Base-by-base conservation (phyloP, 1,140 invertebrate genomes). In the Ostrea edulis region DNA sequence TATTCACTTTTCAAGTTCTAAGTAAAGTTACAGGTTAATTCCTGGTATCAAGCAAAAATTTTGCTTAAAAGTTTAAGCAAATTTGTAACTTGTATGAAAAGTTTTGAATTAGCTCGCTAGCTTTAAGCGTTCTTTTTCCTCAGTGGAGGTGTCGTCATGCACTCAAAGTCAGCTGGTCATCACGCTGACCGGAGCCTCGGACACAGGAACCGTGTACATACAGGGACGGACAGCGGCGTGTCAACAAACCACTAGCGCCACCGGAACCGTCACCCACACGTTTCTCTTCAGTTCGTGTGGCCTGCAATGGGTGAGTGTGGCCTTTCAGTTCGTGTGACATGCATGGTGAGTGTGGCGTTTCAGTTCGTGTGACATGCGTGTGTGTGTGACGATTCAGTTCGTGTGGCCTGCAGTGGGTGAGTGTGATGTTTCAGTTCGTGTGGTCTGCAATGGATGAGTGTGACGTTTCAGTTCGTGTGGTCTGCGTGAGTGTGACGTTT, bases 391-490 rank as follows among this genome's bases (percentile, higher is more conserved):
- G n/a, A n/a, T 77, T 77, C 71, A 44, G 25, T 77, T 77, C 71
- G 7, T 77, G 71, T 25, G 71, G 71, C 35, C 8, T 77, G 20
- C 71, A 77, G 22, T 77, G 71, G 71, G 71, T 77, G 29, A 77
- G 68, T 25, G 0, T 35, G 35, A 44, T 5, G 35, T 5, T 77
- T 77, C 71, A 44, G 25, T 77, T 77, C 71, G 7, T 77, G 71
- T 25, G 71, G 71, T 14, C 8, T 77, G 20, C 71, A 77, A 25
- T 77, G 71, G 71, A 22, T 77, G 29, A 77, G 68, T 25, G 0
- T 35, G 35, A 44, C 35, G 35, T 5, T 77, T 77, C 71, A 44
- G 25, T 77, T 77, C 71, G 7, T 77, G 71, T 25, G 71, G 71
- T 14, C 8, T 77, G 20, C 71, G 71, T 77, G 29, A 77, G 68